Evolutionary conservation across 1,140 invertebrate species (phyloP), one percentile per base, ranked within the genome.

Genomic region (Camponotus floridanus): DNA sequence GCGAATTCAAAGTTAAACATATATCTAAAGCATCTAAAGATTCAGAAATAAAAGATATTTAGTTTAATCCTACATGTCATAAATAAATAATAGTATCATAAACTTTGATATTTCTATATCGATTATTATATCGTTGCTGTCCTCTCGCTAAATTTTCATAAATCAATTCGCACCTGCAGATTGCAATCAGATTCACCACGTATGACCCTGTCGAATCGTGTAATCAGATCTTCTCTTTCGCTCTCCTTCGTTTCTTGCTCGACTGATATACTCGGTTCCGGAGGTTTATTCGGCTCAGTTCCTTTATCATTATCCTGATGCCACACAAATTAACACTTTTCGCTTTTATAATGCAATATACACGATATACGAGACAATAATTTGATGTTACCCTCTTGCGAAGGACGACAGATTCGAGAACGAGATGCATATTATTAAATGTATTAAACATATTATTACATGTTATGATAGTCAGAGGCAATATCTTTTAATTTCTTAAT

Each of bases 191-290:
- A 85, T 65, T 94, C 92, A 71, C 92, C 93, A 85, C 87, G 91
- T 36, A 93, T 65, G 67, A 95, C 67, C 74, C 90, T 91, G 88
- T 95, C 93, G 86, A 95, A 95, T 79, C 93, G 91, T 59, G 91
- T 88, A 48, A 94, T 90, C 11, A 94, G 76, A 91, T 94, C 93
- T 90, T 94, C 94, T 81, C 92, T 94, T 74, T 92, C 92, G 81
- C 62, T 91, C 73, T 90, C 70, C 90, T 92, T 93, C n/a, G 90
- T 91, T 59, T 90, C 90, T 11, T 68, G 91, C 86, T 92, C 91
- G 85, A 85, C 76, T 86, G 88, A 87, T 67, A 89, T 87, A 11
- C 90, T 86, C 61, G 90, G 89, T 86, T 91, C 88, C 62, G 91
- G 86, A 64, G 92, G 90, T 76, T 92, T 91, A 79, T 89, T 87